Evolutionary conservation across 2,888 invertebrate genomes (phyloP).

Genomic region (Galeopsomyia nigrocyanea): DNA sequence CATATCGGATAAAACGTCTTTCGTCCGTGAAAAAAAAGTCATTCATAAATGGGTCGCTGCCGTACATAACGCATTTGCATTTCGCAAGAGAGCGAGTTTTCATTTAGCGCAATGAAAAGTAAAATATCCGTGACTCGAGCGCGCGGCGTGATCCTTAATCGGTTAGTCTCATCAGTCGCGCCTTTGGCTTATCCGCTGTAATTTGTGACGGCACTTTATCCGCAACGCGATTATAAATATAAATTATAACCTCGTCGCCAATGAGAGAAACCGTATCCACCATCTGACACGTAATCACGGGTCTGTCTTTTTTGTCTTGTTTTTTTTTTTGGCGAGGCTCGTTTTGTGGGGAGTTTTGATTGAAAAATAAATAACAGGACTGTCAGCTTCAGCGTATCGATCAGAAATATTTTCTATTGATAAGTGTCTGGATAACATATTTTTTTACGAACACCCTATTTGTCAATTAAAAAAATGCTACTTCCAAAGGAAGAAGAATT

Average conservation of each 20-base stretch:
- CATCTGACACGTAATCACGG: background rate
- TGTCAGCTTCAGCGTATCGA: no score
- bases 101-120: constrained; percentile 32
- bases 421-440: no score
- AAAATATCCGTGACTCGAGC: constrained; percentile 27
- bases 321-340: background rate
- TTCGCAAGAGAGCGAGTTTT: constrained; percentile 15
- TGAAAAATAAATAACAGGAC: no score
- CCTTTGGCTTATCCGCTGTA: constrained; percentile 37
- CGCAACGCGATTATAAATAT: constrained; percentile 43
- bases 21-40: no score
- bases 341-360: no score
- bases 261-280: constrained; percentile 9
- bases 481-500: no score
- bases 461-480: no score
- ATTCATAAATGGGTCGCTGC: no score
- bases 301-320: constrained; percentile 11
- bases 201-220: constrained; percentile 38
- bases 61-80: constrained; percentile 35
- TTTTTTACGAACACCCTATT: no score
- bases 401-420: no score
- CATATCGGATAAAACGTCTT: no score
- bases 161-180: constrained; percentile 28
- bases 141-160: constrained; percentile 2
- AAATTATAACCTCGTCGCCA: constrained; percentile 27